Evolutionary conservation across 2,113 vertebrate species (phyloP).

Genomic region (Holacanthus passer): DNA sequence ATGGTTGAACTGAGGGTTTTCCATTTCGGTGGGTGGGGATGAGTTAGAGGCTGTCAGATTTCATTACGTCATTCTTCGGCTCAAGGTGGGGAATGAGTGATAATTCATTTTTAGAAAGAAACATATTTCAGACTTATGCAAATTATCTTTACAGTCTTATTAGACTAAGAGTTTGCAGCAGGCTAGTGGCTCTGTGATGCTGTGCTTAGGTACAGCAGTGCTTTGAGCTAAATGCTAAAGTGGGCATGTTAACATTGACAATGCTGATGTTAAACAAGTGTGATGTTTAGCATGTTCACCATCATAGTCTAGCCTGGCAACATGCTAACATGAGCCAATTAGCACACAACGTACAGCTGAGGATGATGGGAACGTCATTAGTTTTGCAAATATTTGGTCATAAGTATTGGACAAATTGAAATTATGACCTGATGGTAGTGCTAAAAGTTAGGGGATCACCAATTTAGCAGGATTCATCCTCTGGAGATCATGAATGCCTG

Average conservation of each 20-base stretch:
- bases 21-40: slow-evolving; percentile 64
- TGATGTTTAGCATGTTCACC: not conserved
- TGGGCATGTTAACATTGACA: not conserved
- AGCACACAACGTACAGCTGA: not conserved
- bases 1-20: slow-evolving; percentile 45
- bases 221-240: not conserved
- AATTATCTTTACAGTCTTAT: not conserved
- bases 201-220: not conserved
- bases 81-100: slow-evolving; percentile 26
- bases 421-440: too few species aligned
- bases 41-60: slow-evolving; percentile 47
- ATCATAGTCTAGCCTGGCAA: not conserved
- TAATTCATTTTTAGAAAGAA: not conserved
- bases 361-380: too few species aligned
- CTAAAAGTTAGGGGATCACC: not conserved
- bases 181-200: not conserved
- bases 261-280: not conserved
- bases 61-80: slow-evolving; percentile 36
- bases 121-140: not conserved
- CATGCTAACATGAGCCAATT: not conserved
- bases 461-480: not conserved
- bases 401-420: too few species aligned
- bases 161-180: not conserved
- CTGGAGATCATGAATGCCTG: not conserved
- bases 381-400: too few species aligned